phyloP scores from a whole-genome alignment of 2,113 vertebrate genomes.

The Apaloderma vittatum region DNA sequence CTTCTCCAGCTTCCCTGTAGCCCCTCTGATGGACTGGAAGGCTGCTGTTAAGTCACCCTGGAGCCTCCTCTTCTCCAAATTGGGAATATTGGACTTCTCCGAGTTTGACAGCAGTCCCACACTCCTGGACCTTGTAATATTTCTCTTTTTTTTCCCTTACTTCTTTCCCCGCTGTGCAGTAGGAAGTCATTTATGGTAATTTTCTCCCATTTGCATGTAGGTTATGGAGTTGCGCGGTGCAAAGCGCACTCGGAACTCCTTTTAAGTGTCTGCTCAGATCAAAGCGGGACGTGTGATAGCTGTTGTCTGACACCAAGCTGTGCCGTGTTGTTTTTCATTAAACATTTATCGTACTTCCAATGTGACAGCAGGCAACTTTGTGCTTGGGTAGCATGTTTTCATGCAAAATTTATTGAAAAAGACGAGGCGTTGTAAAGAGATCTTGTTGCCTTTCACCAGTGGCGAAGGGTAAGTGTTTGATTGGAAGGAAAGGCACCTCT shows the following conservation, averaged over 20 bases:
- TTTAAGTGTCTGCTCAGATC: slow-evolving; percentile 89
- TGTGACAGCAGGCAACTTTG: slow-evolving; percentile 94
- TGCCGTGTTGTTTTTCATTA: slow-evolving; percentile 97
- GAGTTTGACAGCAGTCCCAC: slow-evolving; percentile 68
- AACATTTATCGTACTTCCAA: slow-evolving; percentile 96
- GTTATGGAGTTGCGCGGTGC: slow-evolving; percentile 82
- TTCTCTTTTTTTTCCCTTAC: slow-evolving; percentile 57
- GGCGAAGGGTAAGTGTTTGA: slow-evolving; percentile 88
- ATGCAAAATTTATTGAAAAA: slow-evolving; percentile 98
- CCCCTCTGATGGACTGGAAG: no score
- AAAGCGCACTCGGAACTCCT: slow-evolving; percentile 77
- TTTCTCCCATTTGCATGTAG: slow-evolving; percentile 87
- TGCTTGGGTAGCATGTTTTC: slow-evolving; percentile 89
- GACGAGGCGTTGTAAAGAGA: slow-evolving; percentile 87
- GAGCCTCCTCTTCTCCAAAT: not conserved
- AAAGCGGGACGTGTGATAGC: slow-evolving; percentile 88
- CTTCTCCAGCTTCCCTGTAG: no score
- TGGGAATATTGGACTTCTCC: slow-evolving; percentile 43
- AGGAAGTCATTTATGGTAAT: slow-evolving; percentile 85
- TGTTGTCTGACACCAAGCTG: slow-evolving; percentile 91
- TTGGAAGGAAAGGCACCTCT: slow-evolving; percentile 67
- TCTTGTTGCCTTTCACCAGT: slow-evolving; percentile 89
- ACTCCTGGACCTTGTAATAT: slow-evolving; percentile 66
- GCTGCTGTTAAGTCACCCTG: no score
- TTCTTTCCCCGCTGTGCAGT: slow-evolving; percentile 65